These are phyloP conservation scores for Trachelus stipa DNA, from an alignment of 2,888 invertebrate species.

Conservation along the genomic window DNA sequence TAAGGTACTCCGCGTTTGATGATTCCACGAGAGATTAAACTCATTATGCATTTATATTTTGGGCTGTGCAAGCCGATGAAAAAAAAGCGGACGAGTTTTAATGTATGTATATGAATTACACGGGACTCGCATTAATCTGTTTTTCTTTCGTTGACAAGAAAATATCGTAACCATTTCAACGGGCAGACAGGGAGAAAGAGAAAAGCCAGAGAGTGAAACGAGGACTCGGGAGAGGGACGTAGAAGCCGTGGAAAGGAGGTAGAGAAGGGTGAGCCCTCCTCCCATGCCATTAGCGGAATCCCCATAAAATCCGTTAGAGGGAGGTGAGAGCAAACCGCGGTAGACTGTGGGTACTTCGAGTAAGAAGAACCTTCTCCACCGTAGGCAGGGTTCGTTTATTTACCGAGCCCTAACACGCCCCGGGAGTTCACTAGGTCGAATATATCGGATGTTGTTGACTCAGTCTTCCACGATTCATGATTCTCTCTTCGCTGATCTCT, in stretches of 20 bases:
- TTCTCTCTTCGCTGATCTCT: conserved; percentile 14
- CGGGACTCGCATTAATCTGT: conserved; percentile 38
- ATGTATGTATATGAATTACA: conserved; percentile 26
- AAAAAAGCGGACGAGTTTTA: not conserved
- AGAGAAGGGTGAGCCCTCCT: conserved; percentile 27
- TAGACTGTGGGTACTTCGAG: not conserved
- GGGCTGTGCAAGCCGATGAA: too few species aligned
- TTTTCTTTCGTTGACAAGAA: conserved; percentile 33
- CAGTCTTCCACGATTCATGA: conserved; percentile 23
- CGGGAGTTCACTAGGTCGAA: conserved; percentile 34
- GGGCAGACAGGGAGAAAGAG: conserved; percentile 19
- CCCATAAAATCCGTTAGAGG: conserved; percentile 44
- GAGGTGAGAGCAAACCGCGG: conserved; percentile 19
- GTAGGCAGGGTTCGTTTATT: conserved; percentile 31
- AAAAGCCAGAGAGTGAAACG: conserved; percentile 18
- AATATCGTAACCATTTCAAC: conserved; percentile 35
- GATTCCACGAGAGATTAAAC: conserved; percentile 1
- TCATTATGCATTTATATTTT: not conserved
- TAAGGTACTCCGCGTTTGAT: too few species aligned
- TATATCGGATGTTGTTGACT: conserved; percentile 35
- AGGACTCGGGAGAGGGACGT: conserved; percentile 6
- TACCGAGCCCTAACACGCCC: conserved; percentile 34
- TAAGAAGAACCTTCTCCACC: conserved; percentile 8
- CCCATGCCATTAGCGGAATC: conserved; percentile 51
- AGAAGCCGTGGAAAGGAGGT: conserved; percentile 3